Base-by-base conservation (phyloP, 1,140 invertebrate species). In the Drosophila jambulina region DNA sequence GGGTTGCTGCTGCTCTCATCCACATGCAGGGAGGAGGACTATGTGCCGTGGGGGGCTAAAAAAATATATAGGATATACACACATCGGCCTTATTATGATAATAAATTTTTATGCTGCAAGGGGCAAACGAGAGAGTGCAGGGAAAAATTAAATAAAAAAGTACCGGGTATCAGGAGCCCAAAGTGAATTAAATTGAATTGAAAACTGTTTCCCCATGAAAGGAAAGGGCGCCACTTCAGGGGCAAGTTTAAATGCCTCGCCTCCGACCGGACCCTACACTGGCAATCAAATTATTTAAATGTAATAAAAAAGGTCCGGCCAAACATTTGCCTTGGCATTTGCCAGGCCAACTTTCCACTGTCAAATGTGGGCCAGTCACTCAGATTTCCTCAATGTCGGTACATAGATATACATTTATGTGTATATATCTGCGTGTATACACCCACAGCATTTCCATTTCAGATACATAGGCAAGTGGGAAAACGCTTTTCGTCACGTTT, bases 171-270 rank as follows among this genome's bases (percentile, higher is more conserved):
- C 84, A 77, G 80, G 53, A 64, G 68, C 25, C 56, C 69, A 75
- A 90, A 88, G 84, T 88, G 85, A 91, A 90, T 88, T 88, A 88
- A 88, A 88, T 88, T 90, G 85, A 90, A 88, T 90, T 88, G 84
- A 88, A 87, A 87, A 88, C 80, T 90, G 80, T 84, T 69, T 61
- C 43, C 43, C 77, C 63, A 74, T 58, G 68, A 71, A 75, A 46
- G 38, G 36, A 76, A 54, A 42, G 40, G 48, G 61, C 25, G 25
- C 60, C 58, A 43, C 27, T 29, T 58, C 25, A 38, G 49, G 68
- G 75, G 56, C 72, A 75, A 72, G 80, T 84, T 88, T 84, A 90
- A 87, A 87, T 76, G 85, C 53, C 51, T 46, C 46, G 17, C 29
- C 49, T 15, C 51, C 13, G 19, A 36, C 19, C 10, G 32, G 58